Evolutionary conservation across 2,888 invertebrate species (phyloP), one percentile per base, ranked within the genome.

Genomic region (Plagiodera versicolora): DNA sequence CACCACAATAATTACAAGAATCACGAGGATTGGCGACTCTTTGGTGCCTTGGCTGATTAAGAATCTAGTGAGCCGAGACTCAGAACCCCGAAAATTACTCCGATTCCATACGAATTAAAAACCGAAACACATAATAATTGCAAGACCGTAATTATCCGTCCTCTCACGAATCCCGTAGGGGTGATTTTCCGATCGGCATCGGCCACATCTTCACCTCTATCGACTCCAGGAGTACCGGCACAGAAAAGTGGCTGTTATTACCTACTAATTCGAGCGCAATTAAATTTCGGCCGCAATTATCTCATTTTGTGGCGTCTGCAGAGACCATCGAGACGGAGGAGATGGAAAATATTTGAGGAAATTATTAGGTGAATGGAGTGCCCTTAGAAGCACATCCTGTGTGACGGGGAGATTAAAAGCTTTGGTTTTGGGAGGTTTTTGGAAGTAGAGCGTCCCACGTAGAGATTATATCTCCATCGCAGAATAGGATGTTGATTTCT

Each of bases 271-370:
- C 75, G 75, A 71, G 72, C 75, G 76, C 79, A 79, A 79, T 79
- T 79, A 79, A 79, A 78, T 77, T 72, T 74, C 74, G 66, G 73
- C 66, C 75, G 78, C 78, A 79, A 79, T 79, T 79, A 79, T 78
- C 77, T 78, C 77, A 78, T 78, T 79, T 77, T 77, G 75, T 78
- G 79, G 79, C 79, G 79, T 79, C 79, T 75, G 70, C 68, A 30
- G 58, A 57, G 50, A 58, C 45, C 47, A 56, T 61, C 59, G 55
- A 72, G 72, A 73, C 73, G 65, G 68, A 65, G 61, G 67, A 67
- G 67, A 69, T 66, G 60, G 64, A 64, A 24, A 64, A 58, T 59
- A 61, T 66, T 72, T 67, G 61, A 67, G 66, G 65, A 71, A 69
- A 67, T 71, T 69, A 62, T 71, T 67, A 51, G 46, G 64, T 64